These are phyloP conservation scores for Palythoa caribaeorum DNA, from an alignment of 92 coral and sea anemone genomes.

Conservation along the genomic window DNA sequence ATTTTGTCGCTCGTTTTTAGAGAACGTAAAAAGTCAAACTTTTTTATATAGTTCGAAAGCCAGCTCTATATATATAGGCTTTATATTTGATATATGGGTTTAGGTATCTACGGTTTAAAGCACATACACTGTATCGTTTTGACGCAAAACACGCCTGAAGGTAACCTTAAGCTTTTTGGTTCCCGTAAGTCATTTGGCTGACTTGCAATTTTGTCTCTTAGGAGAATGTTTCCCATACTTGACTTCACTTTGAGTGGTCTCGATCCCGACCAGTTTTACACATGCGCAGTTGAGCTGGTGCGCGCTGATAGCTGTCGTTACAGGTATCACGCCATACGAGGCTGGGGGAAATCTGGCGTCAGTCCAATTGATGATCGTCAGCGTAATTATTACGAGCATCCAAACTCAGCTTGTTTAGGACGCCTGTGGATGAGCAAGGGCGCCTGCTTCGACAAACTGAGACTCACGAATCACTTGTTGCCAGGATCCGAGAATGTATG, in stretches of 20 bases:
- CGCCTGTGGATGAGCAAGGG: constrained; percentile 83
- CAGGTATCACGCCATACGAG: constrained; percentile 66
- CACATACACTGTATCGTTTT: no score
- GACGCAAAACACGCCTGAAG: no score
- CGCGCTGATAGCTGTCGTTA: constrained; percentile 81
- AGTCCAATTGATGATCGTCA: constrained; percentile 58
- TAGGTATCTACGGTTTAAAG: no score
- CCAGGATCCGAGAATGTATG: constrained; percentile 76
- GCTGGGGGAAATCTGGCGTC: constrained; percentile 75
- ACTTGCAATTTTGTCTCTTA: constrained; percentile 28
- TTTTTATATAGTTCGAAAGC: no score
- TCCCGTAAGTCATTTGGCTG: no score
- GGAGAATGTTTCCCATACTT: constrained; percentile 93
- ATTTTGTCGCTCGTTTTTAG: no score
- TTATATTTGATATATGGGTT: no score
- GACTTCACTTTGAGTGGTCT: constrained; percentile 83
- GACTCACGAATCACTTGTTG: constrained; percentile 77
- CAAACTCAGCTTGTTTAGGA: constrained; percentile 86
- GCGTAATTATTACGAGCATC: constrained; percentile 73
- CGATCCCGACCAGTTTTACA: constrained; percentile 80
- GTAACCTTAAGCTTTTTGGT: no score
- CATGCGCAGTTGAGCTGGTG: constrained; percentile 79
- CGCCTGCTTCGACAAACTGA: constrained; percentile 84
- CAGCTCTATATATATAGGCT: no score
- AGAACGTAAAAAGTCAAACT: no score